phyloP scores from a whole-genome alignment of 1,140 invertebrate species.

The Eulimnadia texana region DNA sequence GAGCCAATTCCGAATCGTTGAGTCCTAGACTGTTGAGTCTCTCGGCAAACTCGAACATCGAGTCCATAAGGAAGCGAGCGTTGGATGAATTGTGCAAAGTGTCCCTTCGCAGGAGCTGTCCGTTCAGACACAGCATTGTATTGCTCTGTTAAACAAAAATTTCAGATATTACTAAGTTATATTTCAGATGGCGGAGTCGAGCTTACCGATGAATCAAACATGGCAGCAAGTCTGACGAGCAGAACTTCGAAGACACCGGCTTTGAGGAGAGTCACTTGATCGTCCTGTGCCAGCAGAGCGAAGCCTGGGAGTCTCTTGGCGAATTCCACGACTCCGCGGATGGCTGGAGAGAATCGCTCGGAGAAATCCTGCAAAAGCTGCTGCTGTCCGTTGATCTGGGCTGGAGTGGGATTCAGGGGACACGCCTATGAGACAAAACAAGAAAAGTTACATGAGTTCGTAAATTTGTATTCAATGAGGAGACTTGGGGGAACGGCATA shows the following conservation, averaged over 20 bases:
- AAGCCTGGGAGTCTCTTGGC: constrained; percentile 95
- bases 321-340: constrained; percentile 93
- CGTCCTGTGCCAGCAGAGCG: constrained; percentile 80
- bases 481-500: too few relatives aligned
- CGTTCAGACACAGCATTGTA: constrained; percentile 83
- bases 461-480: too few relatives aligned
- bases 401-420: constrained; percentile 82
- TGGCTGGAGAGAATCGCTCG: constrained; percentile 84
- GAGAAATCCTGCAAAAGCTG: constrained; percentile 74
- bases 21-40: constrained; percentile 77
- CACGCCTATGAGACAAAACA: constrained; percentile 61
- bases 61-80: constrained; percentile 85
- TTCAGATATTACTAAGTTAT: background rate
- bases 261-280: constrained; percentile 92
- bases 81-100: constrained; percentile 70
- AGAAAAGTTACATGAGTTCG: too few relatives aligned
- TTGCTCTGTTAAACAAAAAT: constrained; percentile 38
- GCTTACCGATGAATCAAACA: constrained; percentile 51
- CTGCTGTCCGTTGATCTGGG: constrained; percentile 58
- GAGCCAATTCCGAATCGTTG: constrained; percentile 78
- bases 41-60: constrained; percentile 94
- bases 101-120: constrained; percentile 75
- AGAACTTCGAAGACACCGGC: constrained; percentile 88
- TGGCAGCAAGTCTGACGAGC: constrained; percentile 78
- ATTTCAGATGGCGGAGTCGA: background rate